Percentiles rank a stretch among this genome's conserved stretches.
Conservation (phyloP, 2,888 invertebrate species). For the Acleris sparsana region DNA sequence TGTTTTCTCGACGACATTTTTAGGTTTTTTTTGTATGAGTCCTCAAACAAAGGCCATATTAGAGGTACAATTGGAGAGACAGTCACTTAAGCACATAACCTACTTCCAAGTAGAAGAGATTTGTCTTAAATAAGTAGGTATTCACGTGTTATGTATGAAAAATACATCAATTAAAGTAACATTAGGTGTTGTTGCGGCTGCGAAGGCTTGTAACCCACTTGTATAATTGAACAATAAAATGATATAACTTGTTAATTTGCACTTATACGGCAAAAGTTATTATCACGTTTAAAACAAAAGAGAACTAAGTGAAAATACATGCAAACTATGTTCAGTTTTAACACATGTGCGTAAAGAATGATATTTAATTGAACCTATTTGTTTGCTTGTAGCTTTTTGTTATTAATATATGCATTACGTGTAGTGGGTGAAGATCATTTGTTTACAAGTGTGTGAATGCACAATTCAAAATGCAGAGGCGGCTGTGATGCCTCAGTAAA, state of each 20-base stretch:
- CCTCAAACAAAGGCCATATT: no score
- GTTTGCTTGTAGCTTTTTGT: neutral
- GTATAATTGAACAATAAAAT: slow-evolving; percentile 33
- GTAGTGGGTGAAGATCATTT: slow-evolving; percentile 28
- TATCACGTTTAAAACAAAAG: neutral
- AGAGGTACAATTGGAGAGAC: no score
- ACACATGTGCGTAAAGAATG: neutral
- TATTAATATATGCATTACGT: neutral
- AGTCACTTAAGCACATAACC: neutral
- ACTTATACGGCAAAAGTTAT: neutral
- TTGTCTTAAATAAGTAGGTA: slow-evolving; percentile 18
- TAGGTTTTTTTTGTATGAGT: no score
- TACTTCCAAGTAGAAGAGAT: slow-evolving; percentile 10
- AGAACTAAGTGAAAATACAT: neutral
- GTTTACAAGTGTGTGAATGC: slow-evolving; percentile 34
- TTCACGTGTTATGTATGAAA: slow-evolving; percentile 18
- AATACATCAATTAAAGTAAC: slow-evolving; percentile 27
- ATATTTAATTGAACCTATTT: neutral
- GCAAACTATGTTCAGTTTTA: neutral
- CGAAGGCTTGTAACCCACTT: slow-evolving; percentile 24
- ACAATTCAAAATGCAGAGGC: slow-evolving; percentile 9
- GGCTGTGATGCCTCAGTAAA: neutral
- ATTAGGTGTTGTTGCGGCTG: slow-evolving; percentile 23
- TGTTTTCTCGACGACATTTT: no score
- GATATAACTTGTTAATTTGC: slow-evolving; percentile 25